A percentile compares a stretch with the other conserved stretches of the same genome.
Evolutionary conservation across 2,113 vertebrate genomes (phyloP).

Genomic region (Leptobrachium ailaonicum): DNA sequence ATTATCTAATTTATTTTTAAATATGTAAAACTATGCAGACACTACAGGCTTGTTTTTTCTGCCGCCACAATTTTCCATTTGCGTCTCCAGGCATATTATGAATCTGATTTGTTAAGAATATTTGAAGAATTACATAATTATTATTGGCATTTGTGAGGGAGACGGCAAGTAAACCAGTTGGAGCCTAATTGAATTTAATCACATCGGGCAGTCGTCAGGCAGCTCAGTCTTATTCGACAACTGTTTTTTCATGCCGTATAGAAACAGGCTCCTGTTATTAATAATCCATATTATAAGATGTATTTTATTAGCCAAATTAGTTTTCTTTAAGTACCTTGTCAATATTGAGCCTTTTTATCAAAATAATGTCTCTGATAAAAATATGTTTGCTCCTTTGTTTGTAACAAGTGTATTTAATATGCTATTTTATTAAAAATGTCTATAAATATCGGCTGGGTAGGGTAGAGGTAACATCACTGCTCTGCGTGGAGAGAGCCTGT

Average conservation of each 20-base stretch:
- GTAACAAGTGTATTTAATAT: no score
- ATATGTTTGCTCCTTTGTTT: no score
- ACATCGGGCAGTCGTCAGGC: constrained; percentile 31
- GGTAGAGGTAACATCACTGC: no score
- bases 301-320: background rate
- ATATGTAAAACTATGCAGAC: constrained; percentile 40
- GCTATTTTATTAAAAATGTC: no score
- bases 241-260: constrained; percentile 11
- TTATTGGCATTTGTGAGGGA: constrained; percentile 44
- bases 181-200: constrained; percentile 48
- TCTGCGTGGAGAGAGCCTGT: no score
- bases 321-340: no score
- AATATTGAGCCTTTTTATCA: no score
- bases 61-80: constrained; percentile 38
- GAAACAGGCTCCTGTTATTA: background rate
- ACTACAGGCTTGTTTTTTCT: constrained; percentile 35
- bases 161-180: constrained; percentile 38
- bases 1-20: constrained; percentile 40
- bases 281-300: background rate
- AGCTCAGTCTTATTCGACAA: constrained; percentile 14
- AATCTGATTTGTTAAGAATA: constrained; percentile 50
- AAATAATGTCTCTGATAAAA: no score
- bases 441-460: no score
- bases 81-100: constrained; percentile 42
- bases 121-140: constrained; percentile 45